Evolutionary conservation across 2,888 invertebrate genomes (phyloP).

Genomic region (Diloba caeruleocephala): DNA sequence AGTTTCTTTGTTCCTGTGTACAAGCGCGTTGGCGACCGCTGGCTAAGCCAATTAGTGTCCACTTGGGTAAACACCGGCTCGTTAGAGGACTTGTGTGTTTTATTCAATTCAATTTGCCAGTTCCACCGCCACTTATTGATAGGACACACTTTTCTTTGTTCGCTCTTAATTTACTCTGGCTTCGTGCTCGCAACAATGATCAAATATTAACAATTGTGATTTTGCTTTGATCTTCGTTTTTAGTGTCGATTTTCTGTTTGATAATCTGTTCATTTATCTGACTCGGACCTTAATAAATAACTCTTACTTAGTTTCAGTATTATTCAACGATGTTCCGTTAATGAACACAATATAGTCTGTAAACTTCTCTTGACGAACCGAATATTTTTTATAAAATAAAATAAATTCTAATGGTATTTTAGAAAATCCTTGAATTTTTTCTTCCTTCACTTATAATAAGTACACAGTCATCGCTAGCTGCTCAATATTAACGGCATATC

Average conservation of each 20-base stretch:
- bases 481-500: constrained; percentile 29
- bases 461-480: constrained; percentile 25
- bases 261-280: not conserved
- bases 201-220: constrained; percentile 47
- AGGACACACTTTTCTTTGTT: constrained; percentile 76
- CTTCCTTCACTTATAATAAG: constrained; percentile 15
- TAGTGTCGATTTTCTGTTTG: constrained; percentile 2
- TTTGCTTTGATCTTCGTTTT: constrained; percentile 33
- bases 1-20: constrained; percentile 56
- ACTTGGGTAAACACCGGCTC: constrained; percentile 88
- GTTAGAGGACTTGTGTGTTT: constrained; percentile 89
- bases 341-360: too few species aligned
- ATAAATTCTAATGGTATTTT: not conserved
- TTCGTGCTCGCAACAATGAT: constrained; percentile 51
- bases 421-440: constrained; percentile 18
- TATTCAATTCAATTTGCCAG: constrained; percentile 87
- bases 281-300: too few species aligned
- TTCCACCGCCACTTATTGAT: constrained; percentile 86
- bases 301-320: too few species aligned
- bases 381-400: not conserved
- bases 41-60: constrained; percentile 89
- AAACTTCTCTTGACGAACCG: too few species aligned
- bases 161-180: constrained; percentile 70
- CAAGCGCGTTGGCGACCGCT: constrained; percentile 77
- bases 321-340: too few species aligned